A percentile compares a stretch with the other conserved stretches of the same genome.
These are phyloP conservation scores for Corydoras sp. DNA, from an alignment of 2,113 vertebrate genomes.

Conservation along the genomic window DNA sequence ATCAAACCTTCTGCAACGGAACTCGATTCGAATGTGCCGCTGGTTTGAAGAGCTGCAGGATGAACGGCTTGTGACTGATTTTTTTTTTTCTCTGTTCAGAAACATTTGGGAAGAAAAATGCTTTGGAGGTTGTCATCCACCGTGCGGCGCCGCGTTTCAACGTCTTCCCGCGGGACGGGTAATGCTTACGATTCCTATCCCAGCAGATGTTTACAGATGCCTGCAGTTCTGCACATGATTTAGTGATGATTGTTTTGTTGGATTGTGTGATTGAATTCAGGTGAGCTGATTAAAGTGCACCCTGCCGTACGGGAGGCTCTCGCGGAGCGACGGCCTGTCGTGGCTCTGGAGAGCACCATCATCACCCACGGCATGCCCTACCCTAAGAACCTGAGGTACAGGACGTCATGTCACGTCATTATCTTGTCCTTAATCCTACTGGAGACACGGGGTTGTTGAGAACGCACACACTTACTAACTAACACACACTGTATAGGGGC, in stretches of 20 bases:
- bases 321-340: conserved; percentile 67
- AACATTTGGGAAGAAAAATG: conserved; percentile 43
- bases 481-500: too few relatives aligned
- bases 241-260: neutral
- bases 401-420: too few relatives aligned
- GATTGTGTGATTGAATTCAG: conserved; percentile 49
- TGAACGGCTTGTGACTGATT: neutral
- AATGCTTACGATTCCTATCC: conserved; percentile 21
- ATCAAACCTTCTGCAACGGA: too few relatives aligned
- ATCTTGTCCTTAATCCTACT: too few relatives aligned
- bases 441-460: too few relatives aligned
- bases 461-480: too few relatives aligned
- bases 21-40: neutral
- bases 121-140: conserved; percentile 48
- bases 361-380: conserved; percentile 88
- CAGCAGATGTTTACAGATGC: neutral
- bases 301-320: conserved; percentile 72
- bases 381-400: conserved; percentile 80
- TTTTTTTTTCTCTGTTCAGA: neutral
- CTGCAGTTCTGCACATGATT: too few relatives aligned
- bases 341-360: conserved; percentile 85
- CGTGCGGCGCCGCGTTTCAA: conserved; percentile 46
- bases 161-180: conserved; percentile 53
- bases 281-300: conserved; percentile 67
- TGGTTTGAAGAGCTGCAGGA: neutral